phyloP scores from a whole-genome alignment of 1,140 invertebrate genomes.

The Coptotermes formosanus region DNA sequence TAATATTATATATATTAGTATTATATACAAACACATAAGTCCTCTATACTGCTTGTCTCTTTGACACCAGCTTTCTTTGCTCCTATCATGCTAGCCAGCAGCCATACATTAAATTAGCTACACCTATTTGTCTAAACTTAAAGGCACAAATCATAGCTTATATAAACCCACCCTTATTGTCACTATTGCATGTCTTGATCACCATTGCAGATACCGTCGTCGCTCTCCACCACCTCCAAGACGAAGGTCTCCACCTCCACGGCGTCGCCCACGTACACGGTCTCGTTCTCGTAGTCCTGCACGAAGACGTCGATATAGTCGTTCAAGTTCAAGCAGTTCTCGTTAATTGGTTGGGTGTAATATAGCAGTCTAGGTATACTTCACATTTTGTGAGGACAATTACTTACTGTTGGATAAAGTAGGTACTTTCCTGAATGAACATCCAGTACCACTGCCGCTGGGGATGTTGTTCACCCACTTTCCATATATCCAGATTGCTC shows the following conservation, averaged over 20 bases:
- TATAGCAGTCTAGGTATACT: background rate
- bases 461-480: too few species aligned
- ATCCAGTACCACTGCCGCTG: background rate
- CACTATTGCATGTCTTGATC: slow-evolving; percentile 21
- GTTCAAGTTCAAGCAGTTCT: slow-evolving; percentile 77
- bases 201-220: slow-evolving; percentile 55
- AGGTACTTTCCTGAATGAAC: background rate
- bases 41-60: too few species aligned
- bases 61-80: too few species aligned
- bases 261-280: slow-evolving; percentile 59
- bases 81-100: too few species aligned
- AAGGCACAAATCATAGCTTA: too few species aligned
- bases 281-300: slow-evolving; percentile 58
- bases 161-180: too few species aligned
- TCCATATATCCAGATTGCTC: too few species aligned
- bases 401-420: background rate
- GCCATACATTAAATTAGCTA: too few species aligned
- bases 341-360: slow-evolving; percentile 52
- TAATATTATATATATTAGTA: too few species aligned
- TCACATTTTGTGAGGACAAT: background rate
- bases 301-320: slow-evolving; percentile 71
- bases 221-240: slow-evolving; percentile 54
- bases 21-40: too few species aligned
- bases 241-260: slow-evolving; percentile 54
- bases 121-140: too few species aligned